phyloP scores from a whole-genome alignment of 1,140 invertebrate species.

The Plodia interpunctella region DNA sequence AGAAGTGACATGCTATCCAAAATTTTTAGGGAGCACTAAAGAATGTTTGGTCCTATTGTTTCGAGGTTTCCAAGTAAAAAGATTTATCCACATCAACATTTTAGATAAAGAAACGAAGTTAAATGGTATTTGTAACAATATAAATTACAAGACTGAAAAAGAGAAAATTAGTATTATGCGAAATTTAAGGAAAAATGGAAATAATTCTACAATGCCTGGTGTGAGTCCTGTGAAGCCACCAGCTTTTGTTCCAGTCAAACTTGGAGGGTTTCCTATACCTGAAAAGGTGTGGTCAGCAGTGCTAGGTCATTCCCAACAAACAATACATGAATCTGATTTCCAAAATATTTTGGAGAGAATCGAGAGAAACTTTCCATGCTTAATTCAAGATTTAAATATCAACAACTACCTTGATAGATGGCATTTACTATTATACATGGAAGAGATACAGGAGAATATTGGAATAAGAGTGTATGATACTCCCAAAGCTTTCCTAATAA shows the following conservation, averaged over 20 bases:
- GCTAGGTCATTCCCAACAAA: constrained; percentile 58
- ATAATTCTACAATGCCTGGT: constrained; percentile 74
- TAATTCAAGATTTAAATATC: constrained; percentile 71
- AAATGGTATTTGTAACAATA: constrained; percentile 15
- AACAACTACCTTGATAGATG: constrained; percentile 82
- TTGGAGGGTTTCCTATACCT: constrained; percentile 78
- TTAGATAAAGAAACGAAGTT: constrained; percentile 29
- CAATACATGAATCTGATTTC: constrained; percentile 41
- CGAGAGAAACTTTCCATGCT: constrained; percentile 67
- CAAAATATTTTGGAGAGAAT: constrained; percentile 51
- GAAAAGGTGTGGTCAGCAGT: constrained; percentile 75
- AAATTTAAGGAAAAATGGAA: constrained; percentile 45
- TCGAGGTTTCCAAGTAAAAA: constrained; percentile 59
- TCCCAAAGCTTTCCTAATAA: constrained; percentile 80
- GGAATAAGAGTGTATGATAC: constrained; percentile 84
- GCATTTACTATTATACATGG: constrained; percentile 84
- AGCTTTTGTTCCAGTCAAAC: constrained; percentile 75
- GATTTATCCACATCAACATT: constrained; percentile 55
- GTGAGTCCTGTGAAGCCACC: constrained; percentile 76
- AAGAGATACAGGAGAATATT: constrained; percentile 84
- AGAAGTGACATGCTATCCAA: constrained; percentile 55
- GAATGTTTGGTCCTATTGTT: constrained; percentile 59
- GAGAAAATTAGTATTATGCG: constrained; percentile 40
- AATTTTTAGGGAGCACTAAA: constrained; percentile 54
- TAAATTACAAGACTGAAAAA: constrained; percentile 18